Evolutionary conservation across 2,797 vertebrate genomes (phyloP), one percentile per base, ranked within the genome.

Genomic region (Mus minutoides): DNA sequence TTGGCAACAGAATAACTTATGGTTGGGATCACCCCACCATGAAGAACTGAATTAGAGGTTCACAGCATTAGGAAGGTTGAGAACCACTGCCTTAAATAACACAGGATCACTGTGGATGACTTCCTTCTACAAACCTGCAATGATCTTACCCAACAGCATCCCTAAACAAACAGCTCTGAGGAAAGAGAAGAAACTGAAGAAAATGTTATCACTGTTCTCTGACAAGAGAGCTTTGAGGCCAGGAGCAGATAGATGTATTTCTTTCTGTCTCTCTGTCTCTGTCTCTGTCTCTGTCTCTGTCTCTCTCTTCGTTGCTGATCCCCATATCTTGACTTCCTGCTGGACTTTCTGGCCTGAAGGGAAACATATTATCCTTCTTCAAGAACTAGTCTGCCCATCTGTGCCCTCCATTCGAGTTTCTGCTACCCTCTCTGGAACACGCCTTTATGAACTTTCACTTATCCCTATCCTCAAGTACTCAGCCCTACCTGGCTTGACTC

Each of bases 101-200:
- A 34, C 8, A n/a, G 2, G 2, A 86, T 71, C 77, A 12, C 34
- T 58, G 22, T 10, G 13, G 37, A 79, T 31, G 34, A 43, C 1
- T 69, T 56, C 29, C 80, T 92, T 77, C 88, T 91, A 13, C 40
- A 88, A 88, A 83, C 60, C 34, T 43, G 52, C 82, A 80, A 56
- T 76, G 34, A 75, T 69, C 90, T 92, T 60, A 34, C 40, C 40
- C 54, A 13, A 73, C 21, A 8, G 6, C 62, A n/a, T 19, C 58
- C 80, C 62, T 82, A 89, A 90, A 88, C 26, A 69, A 90, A 46
- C 31, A 82, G 86, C 58, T 89, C 58, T 14, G 77, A 91, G 7
- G 71, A 76, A 90, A 76, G 10, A 77, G 52, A 91, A 84, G 73
- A 88, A 83, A 76, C 79, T 80, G 62, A 90, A 95, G 76, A 54